phyloP scores from a whole-genome alignment of 2,113 vertebrate genomes.

The Balaeniceps rex region DNA sequence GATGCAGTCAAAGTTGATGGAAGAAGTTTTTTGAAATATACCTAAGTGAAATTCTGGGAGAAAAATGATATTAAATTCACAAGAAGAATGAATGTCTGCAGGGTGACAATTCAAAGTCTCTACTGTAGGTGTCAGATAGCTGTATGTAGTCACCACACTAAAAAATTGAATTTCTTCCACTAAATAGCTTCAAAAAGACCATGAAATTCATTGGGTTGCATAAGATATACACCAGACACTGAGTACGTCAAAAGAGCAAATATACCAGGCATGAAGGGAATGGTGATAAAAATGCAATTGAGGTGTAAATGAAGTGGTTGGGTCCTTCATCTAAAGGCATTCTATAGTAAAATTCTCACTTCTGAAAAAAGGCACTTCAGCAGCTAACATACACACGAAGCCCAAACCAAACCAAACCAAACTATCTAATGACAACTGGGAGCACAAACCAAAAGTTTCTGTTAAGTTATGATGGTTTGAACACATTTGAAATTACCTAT shows the following conservation, averaged over 20 bases:
- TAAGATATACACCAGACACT: background rate
- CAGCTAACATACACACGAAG: background rate
- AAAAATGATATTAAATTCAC: background rate
- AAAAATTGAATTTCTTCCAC: background rate
- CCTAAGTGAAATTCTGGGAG: background rate
- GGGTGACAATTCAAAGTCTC: background rate
- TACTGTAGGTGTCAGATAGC: background rate
- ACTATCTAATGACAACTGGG: background rate
- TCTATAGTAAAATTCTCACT: background rate
- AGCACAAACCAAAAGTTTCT: background rate
- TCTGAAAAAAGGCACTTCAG: background rate
- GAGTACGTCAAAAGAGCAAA: background rate
- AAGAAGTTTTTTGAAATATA: background rate
- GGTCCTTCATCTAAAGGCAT: background rate
- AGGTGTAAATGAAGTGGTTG: background rate
- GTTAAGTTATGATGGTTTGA: background rate
- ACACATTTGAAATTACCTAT: background rate
- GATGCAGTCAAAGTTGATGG: background rate
- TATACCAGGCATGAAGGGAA: background rate
- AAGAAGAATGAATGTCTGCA: background rate
- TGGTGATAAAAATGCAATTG: background rate
- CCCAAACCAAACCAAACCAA: background rate
- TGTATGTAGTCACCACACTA: background rate
- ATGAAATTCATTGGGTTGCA: background rate
- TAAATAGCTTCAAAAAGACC: slow-evolving; percentile 12